Evolutionary conservation across 2,797 vertebrate genomes (phyloP).

Genomic region (Mormyrus proboscirostris): DNA sequence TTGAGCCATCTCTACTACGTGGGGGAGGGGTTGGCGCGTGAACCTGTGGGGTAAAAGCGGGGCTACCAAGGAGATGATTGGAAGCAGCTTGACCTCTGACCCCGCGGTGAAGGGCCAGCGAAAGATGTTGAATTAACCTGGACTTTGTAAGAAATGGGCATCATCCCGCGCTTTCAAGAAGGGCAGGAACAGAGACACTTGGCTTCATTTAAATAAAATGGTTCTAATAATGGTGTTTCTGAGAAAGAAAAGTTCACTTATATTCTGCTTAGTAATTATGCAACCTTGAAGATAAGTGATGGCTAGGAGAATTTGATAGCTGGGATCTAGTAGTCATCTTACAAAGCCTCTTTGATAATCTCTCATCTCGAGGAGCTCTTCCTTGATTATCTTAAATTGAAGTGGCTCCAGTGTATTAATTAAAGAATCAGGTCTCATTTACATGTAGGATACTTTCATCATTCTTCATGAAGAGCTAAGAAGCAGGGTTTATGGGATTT

Average conservation of each 20-base stretch:
- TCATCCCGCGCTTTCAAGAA: neutral
- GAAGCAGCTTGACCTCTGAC: neutral
- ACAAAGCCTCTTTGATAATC: conserved; percentile 54
- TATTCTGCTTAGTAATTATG: conserved; percentile 50
- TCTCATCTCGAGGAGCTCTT: conserved; percentile 54
- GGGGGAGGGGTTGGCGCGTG: conserved; percentile 62
- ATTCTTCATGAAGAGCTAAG: conserved; percentile 38
- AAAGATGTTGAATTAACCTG: conserved; percentile 2
- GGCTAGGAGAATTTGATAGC: conserved; percentile 51
- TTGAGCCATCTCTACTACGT: conserved; percentile 35
- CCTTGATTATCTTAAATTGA: conserved; percentile 60
- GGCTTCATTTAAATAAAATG: conserved; percentile 30
- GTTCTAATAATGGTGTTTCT: conserved; percentile 24
- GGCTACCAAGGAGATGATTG: conserved; percentile 69
- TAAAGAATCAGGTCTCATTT: conserved; percentile 59
- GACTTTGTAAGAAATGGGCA: neutral
- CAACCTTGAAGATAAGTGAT: conserved; percentile 54
- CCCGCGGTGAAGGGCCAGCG: neutral
- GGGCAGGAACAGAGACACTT: neutral
- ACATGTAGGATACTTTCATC: conserved; percentile 49
- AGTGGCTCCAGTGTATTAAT: conserved; percentile 56
- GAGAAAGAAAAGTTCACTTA: conserved; percentile 32
- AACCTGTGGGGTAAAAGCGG: conserved; percentile 73
- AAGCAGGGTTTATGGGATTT: neutral
- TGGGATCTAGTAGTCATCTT: conserved; percentile 48